phyloP scores from a whole-genome alignment of 1,140 invertebrate genomes.

The Diprion similis region DNA sequence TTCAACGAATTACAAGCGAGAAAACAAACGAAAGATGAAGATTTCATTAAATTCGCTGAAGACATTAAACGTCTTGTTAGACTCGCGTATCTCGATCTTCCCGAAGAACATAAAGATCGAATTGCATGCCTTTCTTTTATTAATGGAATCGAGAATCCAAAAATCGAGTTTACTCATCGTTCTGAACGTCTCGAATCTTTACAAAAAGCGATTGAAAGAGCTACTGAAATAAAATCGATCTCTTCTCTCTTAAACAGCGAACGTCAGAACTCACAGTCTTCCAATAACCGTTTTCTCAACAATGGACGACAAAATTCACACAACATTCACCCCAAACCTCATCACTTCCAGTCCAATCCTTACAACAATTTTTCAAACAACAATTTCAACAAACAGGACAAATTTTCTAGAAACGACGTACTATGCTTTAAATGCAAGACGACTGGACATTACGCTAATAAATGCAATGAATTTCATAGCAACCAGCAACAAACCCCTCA shows the following conservation, averaged over 20 bases:
- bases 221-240: slow-evolving; percentile 10
- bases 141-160: not conserved
- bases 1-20: slow-evolving; percentile 8
- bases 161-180: slow-evolving; percentile 10
- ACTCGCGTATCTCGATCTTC: not conserved
- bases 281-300: too few relatives aligned
- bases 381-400: not conserved
- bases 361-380: not conserved
- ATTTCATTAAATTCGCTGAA: slow-evolving; percentile 3
- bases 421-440: slow-evolving; percentile 12
- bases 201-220: slow-evolving; percentile 5
- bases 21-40: not conserved
- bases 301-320: too few relatives aligned
- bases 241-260: not conserved
- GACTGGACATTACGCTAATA: slow-evolving; percentile 8
- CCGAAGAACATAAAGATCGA: not conserved
- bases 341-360: too few relatives aligned
- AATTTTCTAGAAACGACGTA: not conserved
- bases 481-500: not conserved
- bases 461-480: not conserved
- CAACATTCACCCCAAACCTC: too few relatives aligned
- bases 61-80: not conserved
- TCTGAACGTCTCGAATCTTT: slow-evolving; percentile 12
- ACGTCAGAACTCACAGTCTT: not conserved
- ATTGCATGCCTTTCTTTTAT: slow-evolving; percentile 11